Conservation (phyloP, 2,113 vertebrate species). For the Sylvietta virens region DNA sequence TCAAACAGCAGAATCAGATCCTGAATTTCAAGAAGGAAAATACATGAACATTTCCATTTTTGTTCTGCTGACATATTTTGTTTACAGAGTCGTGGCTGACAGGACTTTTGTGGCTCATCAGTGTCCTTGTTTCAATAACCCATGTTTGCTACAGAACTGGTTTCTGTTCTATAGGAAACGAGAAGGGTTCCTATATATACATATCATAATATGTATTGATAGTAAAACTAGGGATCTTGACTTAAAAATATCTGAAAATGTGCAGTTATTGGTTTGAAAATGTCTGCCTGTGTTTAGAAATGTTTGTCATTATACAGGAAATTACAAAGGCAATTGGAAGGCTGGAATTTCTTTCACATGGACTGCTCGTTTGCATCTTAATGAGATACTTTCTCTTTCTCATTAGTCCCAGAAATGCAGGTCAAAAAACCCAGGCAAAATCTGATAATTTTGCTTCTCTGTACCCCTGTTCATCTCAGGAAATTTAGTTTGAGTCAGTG, state of each 20-base stretch:
- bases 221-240: not conserved
- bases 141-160: not conserved
- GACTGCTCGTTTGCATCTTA: not conserved
- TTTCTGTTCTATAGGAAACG: not conserved
- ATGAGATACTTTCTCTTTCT: not conserved
- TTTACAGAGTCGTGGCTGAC: not conserved
- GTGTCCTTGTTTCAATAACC: not conserved
- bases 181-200: not conserved
- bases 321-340: not conserved
- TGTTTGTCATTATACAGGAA: not conserved
- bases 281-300: not conserved
- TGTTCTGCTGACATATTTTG: not conserved
- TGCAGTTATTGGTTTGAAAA: not conserved
- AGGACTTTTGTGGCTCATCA: not conserved
- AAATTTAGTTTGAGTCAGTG: not conserved
- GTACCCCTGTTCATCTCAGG: not conserved
- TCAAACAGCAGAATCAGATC: not conserved
- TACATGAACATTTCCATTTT: not conserved
- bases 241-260: not conserved
- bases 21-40: not conserved
- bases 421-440: not conserved
- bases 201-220: not conserved
- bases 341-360: not conserved
- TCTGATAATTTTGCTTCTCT: not conserved
- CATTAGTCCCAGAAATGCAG: not conserved